These are phyloP conservation scores for Phorcus lineatus DNA, from an alignment of 2,888 invertebrate genomes.

Conservation along the genomic window DNA sequence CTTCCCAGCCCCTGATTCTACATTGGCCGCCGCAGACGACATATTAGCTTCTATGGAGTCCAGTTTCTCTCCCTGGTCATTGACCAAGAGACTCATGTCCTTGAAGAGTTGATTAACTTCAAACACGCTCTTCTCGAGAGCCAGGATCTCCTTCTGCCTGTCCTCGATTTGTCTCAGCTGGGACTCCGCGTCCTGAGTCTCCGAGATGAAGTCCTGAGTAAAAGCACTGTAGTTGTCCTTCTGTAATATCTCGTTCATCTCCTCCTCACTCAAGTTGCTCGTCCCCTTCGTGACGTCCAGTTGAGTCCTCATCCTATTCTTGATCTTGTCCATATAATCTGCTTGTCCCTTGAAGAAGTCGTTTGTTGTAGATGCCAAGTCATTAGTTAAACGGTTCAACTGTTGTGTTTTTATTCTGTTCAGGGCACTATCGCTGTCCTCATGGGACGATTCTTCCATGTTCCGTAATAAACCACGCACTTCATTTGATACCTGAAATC, in stretches of 20 bases:
- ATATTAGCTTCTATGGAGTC: slow-evolving; percentile 60
- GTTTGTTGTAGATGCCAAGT: slow-evolving; percentile 53
- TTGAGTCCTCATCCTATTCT: slow-evolving; percentile 55
- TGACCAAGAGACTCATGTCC: slow-evolving; percentile 60
- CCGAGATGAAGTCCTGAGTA: slow-evolving; percentile 58
- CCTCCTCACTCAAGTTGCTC: slow-evolving; percentile 39
- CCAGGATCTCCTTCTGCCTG: slow-evolving; percentile 58
- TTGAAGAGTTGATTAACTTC: slow-evolving; percentile 64
- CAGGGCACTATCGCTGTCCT: slow-evolving; percentile 33
- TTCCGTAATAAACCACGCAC: too few species aligned
- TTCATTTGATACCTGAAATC: too few species aligned
- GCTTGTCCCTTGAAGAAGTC: slow-evolving; percentile 59
- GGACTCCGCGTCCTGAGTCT: slow-evolving; percentile 56
- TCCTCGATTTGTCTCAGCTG: slow-evolving; percentile 59
- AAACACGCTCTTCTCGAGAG: slow-evolving; percentile 60
- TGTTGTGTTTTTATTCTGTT: slow-evolving; percentile 40
- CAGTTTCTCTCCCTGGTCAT: slow-evolving; percentile 63
- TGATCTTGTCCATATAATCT: slow-evolving; percentile 62
- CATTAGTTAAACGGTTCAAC: slow-evolving; percentile 49
- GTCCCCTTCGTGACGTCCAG: slow-evolving; percentile 51
- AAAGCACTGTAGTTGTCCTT: slow-evolving; percentile 50
- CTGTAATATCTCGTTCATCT: slow-evolving; percentile 40
- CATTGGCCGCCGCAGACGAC: slow-evolving; percentile 45
- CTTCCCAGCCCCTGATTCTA: slow-evolving; percentile 51
- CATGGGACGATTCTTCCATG: too few species aligned